These are phyloP conservation scores for Puffinus mauretanicus DNA, from an alignment of 2,113 vertebrate species.

Conservation along the genomic window DNA sequence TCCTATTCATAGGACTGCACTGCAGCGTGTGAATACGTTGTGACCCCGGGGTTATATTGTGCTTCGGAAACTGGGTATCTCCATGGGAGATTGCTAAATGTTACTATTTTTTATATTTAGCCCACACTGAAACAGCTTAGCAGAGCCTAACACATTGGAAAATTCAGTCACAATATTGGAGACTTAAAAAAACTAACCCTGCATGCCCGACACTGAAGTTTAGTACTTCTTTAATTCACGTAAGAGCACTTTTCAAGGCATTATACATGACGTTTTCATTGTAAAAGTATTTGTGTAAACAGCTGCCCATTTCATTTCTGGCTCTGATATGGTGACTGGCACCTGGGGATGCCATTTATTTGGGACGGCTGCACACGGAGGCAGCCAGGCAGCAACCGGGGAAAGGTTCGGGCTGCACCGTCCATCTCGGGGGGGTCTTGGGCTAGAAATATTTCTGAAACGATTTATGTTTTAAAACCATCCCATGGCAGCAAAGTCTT, in stretches of 20 bases:
- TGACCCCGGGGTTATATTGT: neutral
- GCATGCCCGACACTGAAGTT: neutral
- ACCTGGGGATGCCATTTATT: neutral
- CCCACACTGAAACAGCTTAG: neutral
- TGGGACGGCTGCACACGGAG: neutral
- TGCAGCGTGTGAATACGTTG: accelerated
- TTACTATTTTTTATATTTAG: neutral
- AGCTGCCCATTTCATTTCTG: neutral
- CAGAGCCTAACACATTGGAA: accelerated
- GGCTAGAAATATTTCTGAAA: neutral
- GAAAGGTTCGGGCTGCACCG: accelerated
- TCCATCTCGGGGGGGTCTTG: too few species aligned
- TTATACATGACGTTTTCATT: neutral
- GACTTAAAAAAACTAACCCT: neutral
- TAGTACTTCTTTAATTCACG: neutral
- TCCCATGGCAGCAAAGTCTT: neutral
- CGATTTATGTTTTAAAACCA: neutral
- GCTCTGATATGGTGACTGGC: accelerated
- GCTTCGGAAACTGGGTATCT: neutral
- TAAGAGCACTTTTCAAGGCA: neutral
- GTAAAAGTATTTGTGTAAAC: neutral
- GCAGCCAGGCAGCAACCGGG: neutral
- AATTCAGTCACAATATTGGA: neutral
- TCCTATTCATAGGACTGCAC: neutral
- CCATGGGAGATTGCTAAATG: neutral